Evolutionary conservation across 2,797 vertebrate genomes (phyloP), one percentile per base, ranked within the genome.

Genomic region (Molossus molossus): DNA sequence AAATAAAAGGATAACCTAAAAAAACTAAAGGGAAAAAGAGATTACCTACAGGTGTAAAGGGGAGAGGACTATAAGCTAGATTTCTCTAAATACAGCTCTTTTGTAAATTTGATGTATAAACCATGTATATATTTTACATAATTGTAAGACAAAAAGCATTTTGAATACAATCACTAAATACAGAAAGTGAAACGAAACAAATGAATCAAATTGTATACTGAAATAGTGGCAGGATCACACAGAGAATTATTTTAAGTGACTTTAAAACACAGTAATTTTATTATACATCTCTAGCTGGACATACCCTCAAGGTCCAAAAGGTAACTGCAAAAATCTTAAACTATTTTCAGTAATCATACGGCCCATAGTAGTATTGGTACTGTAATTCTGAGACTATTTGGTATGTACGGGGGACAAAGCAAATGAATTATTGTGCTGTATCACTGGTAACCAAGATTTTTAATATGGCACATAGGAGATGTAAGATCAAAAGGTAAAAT

Each of bases 191-290:
- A 95, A 82, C 73, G 25, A 25, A 94, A 76, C 9, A 85, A 75
- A 82, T 76, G 37, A 85, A 62, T 73, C 77, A 69, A 76, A 58
- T 10, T 53, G 1, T 58, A 84, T 13, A 65, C 8, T 75, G 45
- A 93, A 88, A 62, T 75, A 64, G 69, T 48, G 27, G 20, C 57
- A 83, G n/a, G 45, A 79, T 18, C 45, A 88, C 29, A 50, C 5
- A 62, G 27, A 53, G 33, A 90, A 85, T 86, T 85, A 69, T 73
- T 94, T 85, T 53, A 85, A 85, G 55, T 79, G 33, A 83, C 40
- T 93, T 95, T 50, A 82, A 90, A 95, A 72, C 29, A 83, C 17
- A 67, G 64, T 76, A 55, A 91, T 85, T 96, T 84, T 73, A 76
- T 27, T 91, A 14, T 13, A 89, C 12, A 55, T 83, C 14, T 96